Percentiles rank a stretch among this genome's conserved stretches.
Evolutionary conservation across 2,888 invertebrate species (phyloP).

Genomic region (Drosophila seclusa): DNA sequence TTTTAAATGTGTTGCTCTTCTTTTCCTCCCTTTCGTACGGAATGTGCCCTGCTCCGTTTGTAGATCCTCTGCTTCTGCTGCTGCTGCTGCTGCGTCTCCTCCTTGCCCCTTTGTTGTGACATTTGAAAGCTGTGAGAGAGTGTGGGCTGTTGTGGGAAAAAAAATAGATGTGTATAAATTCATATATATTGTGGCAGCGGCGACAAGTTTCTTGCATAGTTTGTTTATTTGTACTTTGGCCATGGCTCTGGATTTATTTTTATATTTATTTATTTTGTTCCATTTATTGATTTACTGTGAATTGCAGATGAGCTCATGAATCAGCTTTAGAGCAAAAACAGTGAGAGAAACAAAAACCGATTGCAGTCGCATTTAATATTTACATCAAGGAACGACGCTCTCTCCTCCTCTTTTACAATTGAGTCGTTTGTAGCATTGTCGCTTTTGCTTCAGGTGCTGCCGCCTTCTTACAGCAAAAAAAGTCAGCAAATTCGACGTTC

Average conservation of each 20-base stretch:
- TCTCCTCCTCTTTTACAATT: neutral
- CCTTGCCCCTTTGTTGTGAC: conserved; percentile 47
- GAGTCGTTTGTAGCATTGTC: neutral
- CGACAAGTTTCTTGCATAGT: conserved; percentile 47
- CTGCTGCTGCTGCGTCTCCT: neutral
- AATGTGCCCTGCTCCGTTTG: conserved; percentile 6
- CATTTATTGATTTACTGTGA: conserved; percentile 39
- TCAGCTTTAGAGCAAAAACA: conserved; percentile 5
- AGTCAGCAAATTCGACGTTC: conserved; percentile 43
- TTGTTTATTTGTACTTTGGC: conserved; percentile 36
- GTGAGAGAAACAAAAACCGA: neutral
- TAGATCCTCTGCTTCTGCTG: conserved; percentile 1
- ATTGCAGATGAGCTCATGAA: conserved; percentile 52
- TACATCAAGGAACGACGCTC: neutral
- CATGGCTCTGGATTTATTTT: conserved; percentile 15
- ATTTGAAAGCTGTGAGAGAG: conserved; percentile 32
- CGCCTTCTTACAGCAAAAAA: conserved; percentile 29
- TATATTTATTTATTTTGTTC: neutral
- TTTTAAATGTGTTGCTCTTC: conserved; percentile 46
- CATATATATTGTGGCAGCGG: conserved; percentile 18
- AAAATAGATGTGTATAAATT: conserved; percentile 5
- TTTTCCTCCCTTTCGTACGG: conserved; percentile 9
- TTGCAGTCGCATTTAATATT: conserved; percentile 18
- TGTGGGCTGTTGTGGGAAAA: conserved; percentile 63
- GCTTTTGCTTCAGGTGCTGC: conserved; percentile 15